phyloP scores from a whole-genome alignment of 2,888 invertebrate genomes.

The Hoplodrina blanda region DNA sequence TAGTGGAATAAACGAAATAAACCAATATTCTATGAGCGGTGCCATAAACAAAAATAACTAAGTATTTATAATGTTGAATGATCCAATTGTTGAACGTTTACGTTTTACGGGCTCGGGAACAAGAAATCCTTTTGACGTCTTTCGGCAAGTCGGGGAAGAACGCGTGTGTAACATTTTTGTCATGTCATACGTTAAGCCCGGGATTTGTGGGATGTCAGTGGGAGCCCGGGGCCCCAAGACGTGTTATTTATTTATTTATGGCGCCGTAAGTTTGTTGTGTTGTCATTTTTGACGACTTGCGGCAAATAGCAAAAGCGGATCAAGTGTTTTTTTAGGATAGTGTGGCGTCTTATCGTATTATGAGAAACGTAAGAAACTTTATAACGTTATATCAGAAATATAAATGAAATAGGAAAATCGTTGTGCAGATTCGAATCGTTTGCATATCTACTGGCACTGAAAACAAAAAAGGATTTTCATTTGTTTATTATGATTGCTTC shows the following conservation, averaged over 20 bases:
- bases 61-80: slow-evolving; percentile 53
- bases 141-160: slow-evolving; percentile 46
- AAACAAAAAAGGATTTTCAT: neutral
- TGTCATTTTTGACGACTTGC: slow-evolving; percentile 20
- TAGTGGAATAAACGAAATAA: slow-evolving; percentile 62
- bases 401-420: neutral
- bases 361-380: neutral
- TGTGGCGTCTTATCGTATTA: neutral
- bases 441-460: neutral
- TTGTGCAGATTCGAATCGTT: neutral
- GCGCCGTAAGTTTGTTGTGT: slow-evolving; percentile 32
- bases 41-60: slow-evolving; percentile 60
- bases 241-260: slow-evolving; percentile 50
- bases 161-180: slow-evolving; percentile 60
- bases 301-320: slow-evolving; percentile 28
- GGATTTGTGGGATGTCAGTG: slow-evolving; percentile 54
- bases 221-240: slow-evolving; percentile 13
- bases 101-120: slow-evolving; percentile 43
- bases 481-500: neutral
- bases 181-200: slow-evolving; percentile 52
- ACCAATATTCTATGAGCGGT: slow-evolving; percentile 66
- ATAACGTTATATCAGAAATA: neutral
- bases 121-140: slow-evolving; percentile 61
- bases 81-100: slow-evolving; percentile 54
- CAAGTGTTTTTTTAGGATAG: neutral